Percentiles rank a stretch among this genome's conserved stretches.
These are phyloP conservation scores for Cyprinella venusta DNA, from an alignment of 2,797 vertebrate species.

Conservation along the genomic window DNA sequence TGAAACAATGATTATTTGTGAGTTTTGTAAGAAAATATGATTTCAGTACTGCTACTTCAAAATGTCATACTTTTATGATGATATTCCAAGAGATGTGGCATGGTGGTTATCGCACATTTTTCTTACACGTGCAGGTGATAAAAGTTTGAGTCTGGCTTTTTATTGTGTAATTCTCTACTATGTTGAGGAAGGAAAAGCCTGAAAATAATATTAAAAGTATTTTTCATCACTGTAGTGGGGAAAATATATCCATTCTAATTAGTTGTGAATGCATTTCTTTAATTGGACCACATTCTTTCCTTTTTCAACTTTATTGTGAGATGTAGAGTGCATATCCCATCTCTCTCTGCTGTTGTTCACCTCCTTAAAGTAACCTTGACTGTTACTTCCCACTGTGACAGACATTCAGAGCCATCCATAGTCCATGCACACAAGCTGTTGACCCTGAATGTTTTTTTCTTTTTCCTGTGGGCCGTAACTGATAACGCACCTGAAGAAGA, in stretches of 20 bases:
- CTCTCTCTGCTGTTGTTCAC: background rate
- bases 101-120: background rate
- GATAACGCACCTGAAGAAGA: background rate
- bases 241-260: background rate
- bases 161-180: background rate
- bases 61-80: background rate
- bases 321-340: background rate
- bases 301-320: background rate
- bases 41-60: background rate
- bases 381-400: background rate
- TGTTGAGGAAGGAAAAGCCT: background rate
- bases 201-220: background rate
- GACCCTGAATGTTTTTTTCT: background rate
- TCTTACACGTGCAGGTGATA: background rate
- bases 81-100: background rate
- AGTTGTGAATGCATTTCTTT: background rate
- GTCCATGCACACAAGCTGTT: conserved; percentile 42
- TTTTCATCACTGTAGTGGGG: background rate
- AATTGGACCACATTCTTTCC: background rate
- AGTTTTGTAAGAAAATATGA: background rate
- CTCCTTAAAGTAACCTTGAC: conserved; percentile 39
- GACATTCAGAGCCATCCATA: conserved; percentile 27
- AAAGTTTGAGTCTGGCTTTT: background rate
- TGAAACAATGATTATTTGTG: background rate
- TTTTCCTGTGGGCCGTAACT: background rate